A percentile compares a stretch with the other conserved stretches of the same genome.
Conservation (phyloP, 2,888 invertebrate genomes). For the Conchocele bisecta region DNA sequence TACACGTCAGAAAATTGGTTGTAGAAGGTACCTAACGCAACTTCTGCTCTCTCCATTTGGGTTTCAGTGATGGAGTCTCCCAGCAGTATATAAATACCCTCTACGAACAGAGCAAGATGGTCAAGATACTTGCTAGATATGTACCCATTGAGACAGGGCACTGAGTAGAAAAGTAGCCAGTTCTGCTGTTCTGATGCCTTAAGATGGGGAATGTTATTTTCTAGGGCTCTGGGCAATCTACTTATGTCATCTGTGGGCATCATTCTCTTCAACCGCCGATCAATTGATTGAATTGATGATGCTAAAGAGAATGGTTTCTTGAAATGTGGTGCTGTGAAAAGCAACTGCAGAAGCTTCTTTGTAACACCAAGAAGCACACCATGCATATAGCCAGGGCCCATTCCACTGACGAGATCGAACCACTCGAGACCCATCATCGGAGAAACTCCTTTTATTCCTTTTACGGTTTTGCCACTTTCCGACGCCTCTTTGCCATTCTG, state of each 20-base stretch:
- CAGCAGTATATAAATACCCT: conserved; percentile 5
- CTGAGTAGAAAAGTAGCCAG: conserved; percentile 4
- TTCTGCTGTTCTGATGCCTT: conserved; percentile 12
- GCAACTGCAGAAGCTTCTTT: conserved; percentile 1
- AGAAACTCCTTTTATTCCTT: conserved; percentile 31
- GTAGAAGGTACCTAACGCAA: too few species aligned
- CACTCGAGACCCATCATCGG: background rate
- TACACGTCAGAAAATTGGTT: too few species aligned
- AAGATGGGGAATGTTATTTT: background rate
- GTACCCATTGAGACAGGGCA: conserved; percentile 1
- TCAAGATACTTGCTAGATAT: background rate
- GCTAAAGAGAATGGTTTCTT: background rate
- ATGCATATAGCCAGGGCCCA: conserved; percentile 19
- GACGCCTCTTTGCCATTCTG: background rate
- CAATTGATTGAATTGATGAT: background rate
- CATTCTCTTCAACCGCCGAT: background rate
- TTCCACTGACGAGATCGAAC: background rate
- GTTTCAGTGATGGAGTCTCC: conserved; percentile 2
- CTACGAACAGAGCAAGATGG: background rate
- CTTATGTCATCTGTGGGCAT: background rate
- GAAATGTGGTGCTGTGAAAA: too few species aligned
- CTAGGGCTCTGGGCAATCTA: conserved; percentile 7
- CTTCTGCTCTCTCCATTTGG: too few species aligned
- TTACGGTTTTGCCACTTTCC: background rate
- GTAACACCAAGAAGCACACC: too few species aligned